Conservation (phyloP, 2,888 invertebrate species). For the Oscheius sp. region DNA sequence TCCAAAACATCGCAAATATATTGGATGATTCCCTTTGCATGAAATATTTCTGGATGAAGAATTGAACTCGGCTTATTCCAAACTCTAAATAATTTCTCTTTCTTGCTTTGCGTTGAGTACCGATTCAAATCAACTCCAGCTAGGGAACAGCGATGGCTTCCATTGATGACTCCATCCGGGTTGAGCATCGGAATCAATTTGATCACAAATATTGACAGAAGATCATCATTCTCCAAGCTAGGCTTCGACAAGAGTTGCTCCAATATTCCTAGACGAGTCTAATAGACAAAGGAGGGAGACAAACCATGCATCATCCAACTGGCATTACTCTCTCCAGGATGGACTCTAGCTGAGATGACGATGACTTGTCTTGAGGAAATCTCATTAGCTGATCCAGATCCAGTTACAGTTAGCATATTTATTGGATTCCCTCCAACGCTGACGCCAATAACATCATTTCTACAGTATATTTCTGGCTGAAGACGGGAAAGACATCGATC, state of each 20-base stretch:
- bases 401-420: slow-evolving; percentile 81
- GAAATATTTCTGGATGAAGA: slow-evolving; percentile 92
- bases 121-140: slow-evolving; percentile 90
- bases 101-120: not conserved
- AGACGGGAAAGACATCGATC: slow-evolving; percentile 33
- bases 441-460: slow-evolving; percentile 48
- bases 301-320: slow-evolving; percentile 86
- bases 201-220: slow-evolving; percentile 81
- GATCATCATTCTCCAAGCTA: slow-evolving; percentile 72
- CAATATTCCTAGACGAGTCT: slow-evolving; percentile 35
- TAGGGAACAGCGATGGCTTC: slow-evolving; percentile 74
- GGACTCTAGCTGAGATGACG: slow-evolving; percentile 82
- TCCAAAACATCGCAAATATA: slow-evolving; percentile 64
- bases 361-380: slow-evolving; percentile 71
- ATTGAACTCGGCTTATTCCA: slow-evolving; percentile 90
- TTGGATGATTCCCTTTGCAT: slow-evolving; percentile 78
- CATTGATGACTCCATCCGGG: slow-evolving; percentile 82
- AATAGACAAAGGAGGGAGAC: not conserved
- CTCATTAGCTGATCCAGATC: slow-evolving; percentile 63
- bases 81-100: slow-evolving; percentile 36
- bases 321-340: slow-evolving; percentile 87
- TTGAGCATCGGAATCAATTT: slow-evolving; percentile 89
- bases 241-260: slow-evolving; percentile 40
- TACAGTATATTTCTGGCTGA: slow-evolving; percentile 33
- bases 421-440: slow-evolving; percentile 69